A percentile compares a stretch with the other conserved stretches of the same genome.
These are phyloP conservation scores for Mormyrus iriodes DNA, from an alignment of 2,113 vertebrate species.

Conservation along the genomic window DNA sequence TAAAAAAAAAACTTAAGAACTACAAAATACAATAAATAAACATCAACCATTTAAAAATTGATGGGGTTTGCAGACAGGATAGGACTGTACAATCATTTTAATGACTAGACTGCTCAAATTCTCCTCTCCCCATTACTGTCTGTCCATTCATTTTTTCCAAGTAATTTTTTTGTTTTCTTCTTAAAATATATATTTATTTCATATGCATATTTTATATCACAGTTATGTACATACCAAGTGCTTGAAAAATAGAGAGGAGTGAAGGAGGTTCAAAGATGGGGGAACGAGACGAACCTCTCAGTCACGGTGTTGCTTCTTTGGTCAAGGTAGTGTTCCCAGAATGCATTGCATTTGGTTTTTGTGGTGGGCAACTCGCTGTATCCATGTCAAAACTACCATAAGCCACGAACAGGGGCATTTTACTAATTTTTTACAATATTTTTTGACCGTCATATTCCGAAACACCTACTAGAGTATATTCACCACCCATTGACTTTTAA, in stretches of 20 bases:
- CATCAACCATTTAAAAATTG: neutral
- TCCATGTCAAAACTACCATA: conserved; percentile 26
- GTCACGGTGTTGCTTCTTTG: conserved; percentile 51
- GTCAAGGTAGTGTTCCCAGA: conserved; percentile 58
- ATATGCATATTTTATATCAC: conserved; percentile 67
- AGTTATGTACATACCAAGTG: conserved; percentile 71
- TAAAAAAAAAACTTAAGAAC: neutral
- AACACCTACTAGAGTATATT: conserved; percentile 32
- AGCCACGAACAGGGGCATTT: neutral
- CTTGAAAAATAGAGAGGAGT: conserved; percentile 42
- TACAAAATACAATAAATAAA: conserved; percentile 5
- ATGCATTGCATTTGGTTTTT: conserved; percentile 42
- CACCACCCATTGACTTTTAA: conserved; percentile 16
- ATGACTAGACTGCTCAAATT: conserved; percentile 36
- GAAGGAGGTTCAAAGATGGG: conserved; percentile 23
- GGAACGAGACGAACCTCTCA: conserved; percentile 44
- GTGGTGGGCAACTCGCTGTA: conserved; percentile 42
- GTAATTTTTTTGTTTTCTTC: conserved; percentile 50
- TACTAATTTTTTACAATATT: neutral
- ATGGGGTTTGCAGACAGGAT: conserved; percentile 30
- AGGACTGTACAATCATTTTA: conserved; percentile 50
- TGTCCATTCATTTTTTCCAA: conserved; percentile 42
- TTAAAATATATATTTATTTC: conserved; percentile 62
- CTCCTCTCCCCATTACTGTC: conserved; percentile 29
- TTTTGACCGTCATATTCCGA: neutral